Evolutionary conservation across 2,113 vertebrate genomes (phyloP).

Genomic region (Lipophrys pholis): DNA sequence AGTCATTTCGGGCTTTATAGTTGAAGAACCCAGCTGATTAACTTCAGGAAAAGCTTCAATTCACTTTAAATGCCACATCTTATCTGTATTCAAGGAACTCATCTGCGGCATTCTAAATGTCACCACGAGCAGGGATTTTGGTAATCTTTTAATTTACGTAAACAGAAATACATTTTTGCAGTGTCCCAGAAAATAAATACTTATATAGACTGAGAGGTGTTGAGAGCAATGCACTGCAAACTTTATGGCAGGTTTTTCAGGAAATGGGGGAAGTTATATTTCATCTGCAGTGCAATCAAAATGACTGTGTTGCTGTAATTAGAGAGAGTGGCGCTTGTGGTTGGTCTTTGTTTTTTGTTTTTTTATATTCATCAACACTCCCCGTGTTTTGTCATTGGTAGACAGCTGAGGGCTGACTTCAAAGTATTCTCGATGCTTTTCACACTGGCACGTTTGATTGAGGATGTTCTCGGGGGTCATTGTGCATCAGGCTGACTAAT

Average conservation of each 20-base stretch:
- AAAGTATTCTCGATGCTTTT: slow-evolving; percentile 51
- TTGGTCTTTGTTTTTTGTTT: slow-evolving; percentile 43
- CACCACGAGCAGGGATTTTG: slow-evolving; percentile 43
- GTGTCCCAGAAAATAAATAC: slow-evolving; percentile 23
- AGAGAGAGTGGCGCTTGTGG: slow-evolving; percentile 44
- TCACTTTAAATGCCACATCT: slow-evolving; percentile 57
- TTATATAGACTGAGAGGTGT: background rate
- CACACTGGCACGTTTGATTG: slow-evolving; percentile 63
- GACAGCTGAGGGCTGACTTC: slow-evolving; percentile 62
- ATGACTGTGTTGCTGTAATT: slow-evolving; percentile 59
- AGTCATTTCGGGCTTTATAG: slow-evolving; percentile 37
- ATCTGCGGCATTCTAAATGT: slow-evolving; percentile 53
- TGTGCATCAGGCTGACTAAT: slow-evolving; percentile 50
- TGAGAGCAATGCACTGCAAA: background rate
- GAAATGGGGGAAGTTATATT: slow-evolving; percentile 33
- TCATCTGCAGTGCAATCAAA: slow-evolving; percentile 45
- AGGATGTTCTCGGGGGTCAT: slow-evolving; percentile 43
- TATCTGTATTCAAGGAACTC: slow-evolving; percentile 60
- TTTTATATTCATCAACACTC: slow-evolving; percentile 52
- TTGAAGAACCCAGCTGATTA: slow-evolving; percentile 52
- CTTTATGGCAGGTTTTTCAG: slow-evolving; percentile 22
- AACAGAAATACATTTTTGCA: slow-evolving; percentile 25
- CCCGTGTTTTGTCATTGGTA: slow-evolving; percentile 32
- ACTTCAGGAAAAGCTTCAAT: slow-evolving; percentile 50
- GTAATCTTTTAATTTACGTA: slow-evolving; percentile 63